phyloP scores from a whole-genome alignment of 1,140 invertebrate species.

The Nilaparvata lugens region DNA sequence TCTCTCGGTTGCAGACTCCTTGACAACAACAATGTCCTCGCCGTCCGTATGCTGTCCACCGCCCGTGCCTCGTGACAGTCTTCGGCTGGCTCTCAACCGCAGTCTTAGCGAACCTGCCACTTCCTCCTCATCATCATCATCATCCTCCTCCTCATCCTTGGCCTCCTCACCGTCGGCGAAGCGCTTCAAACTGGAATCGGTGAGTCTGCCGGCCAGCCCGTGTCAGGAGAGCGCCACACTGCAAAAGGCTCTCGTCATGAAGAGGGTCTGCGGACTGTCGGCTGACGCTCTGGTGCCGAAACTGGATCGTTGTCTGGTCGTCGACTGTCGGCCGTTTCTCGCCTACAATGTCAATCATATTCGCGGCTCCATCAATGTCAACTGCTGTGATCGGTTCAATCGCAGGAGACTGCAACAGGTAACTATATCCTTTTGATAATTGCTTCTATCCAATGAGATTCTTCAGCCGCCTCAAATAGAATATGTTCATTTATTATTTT shows the following conservation, averaged over 20 bases:
- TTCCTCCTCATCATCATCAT: conserved; percentile 19
- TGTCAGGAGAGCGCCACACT: conserved; percentile 44
- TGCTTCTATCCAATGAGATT: no score
- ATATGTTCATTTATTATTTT: no score
- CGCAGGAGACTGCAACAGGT: conserved; percentile 50
- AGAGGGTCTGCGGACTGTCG: conserved; percentile 32
- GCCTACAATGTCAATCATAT: conserved; percentile 63
- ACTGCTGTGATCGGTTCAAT: conserved; percentile 64
- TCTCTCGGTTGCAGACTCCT: no score
- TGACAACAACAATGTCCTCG: conserved; percentile 31
- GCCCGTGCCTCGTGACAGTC: conserved; percentile 42
- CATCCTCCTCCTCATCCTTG: conserved; percentile 17
- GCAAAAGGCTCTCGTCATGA: conserved; percentile 40
- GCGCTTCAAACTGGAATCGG: conserved; percentile 46
- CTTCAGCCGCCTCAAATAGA: no score
- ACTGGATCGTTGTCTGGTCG: conserved; percentile 38
- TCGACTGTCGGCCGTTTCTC: conserved; percentile 65
- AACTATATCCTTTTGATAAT: no score
- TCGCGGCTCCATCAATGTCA: conserved; percentile 61
- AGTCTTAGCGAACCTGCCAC: conserved; percentile 49
- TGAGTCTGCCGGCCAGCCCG: conserved; percentile 46
- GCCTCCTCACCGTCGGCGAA: conserved; percentile 34
- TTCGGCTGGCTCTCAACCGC: conserved; percentile 47
- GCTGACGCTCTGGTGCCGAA: conserved; percentile 33
- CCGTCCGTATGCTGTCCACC: conserved; percentile 41